Percentiles rank a stretch among this genome's conserved stretches.
Conservation (phyloP, 1,140 invertebrate species). For the Coenobita brevimanus region DNA sequence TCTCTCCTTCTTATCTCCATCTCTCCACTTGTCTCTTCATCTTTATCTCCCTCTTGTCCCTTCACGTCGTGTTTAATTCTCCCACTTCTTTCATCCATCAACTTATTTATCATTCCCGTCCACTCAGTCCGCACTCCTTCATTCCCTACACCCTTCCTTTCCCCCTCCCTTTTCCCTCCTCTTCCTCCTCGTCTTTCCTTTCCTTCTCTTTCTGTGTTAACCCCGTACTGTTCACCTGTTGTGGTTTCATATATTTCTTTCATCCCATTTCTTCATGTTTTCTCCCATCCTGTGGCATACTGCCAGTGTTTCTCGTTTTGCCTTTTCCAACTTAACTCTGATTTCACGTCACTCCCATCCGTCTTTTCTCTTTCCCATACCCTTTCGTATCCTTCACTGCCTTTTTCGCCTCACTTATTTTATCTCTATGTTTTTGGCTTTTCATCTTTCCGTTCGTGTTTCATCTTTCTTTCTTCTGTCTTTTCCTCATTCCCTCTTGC, state of each 20-base stretch:
- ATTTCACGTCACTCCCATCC: too few species aligned
- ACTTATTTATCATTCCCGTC: too few species aligned
- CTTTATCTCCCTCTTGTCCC: too few species aligned
- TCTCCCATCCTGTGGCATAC: too few species aligned
- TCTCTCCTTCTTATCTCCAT: not conserved
- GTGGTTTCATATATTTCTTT: too few species aligned
- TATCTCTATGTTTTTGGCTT: not conserved
- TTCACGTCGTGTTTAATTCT: too few species aligned
- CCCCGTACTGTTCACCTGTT: too few species aligned
- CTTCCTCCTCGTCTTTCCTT: not conserved
- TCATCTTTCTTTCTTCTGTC: not conserved
- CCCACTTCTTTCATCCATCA: too few species aligned
- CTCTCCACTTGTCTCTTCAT: too few species aligned
- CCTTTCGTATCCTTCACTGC: not conserved
- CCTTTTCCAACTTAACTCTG: not conserved
- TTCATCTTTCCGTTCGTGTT: not conserved
- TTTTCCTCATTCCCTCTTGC: not conserved
- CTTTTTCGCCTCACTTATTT: not conserved
- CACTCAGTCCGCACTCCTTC: not conserved
- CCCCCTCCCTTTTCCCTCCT: not conserved
- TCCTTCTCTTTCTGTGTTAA: not conserved
- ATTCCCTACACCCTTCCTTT: not conserved
- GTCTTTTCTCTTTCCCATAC: not conserved
- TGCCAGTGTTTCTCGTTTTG: not conserved
- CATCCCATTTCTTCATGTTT: too few species aligned